Base-by-base conservation (phyloP, 37 sponge, comb jelly and placozoan species). In the Chondrilla cf. caribensis region DNA sequence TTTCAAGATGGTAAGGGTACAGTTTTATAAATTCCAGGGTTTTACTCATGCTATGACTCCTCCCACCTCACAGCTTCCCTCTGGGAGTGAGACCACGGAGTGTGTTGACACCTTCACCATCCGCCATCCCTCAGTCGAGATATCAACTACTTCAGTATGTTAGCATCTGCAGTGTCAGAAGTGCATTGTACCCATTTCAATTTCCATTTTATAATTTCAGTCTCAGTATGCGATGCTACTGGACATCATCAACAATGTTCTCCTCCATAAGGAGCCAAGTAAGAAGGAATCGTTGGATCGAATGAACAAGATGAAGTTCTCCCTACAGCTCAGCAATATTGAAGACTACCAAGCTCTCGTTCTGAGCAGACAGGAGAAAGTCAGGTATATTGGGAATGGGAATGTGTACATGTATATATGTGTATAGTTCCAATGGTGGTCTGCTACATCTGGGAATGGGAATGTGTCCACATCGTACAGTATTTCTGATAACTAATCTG, bases 241-340 rank as follows among this genome's bases (percentile, higher is more conserved):
- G 58, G 95, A 97, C 70, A 95, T 97, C 42, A 37, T 97, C 41
- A 94, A 87, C 72, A 97, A 97, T 47, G 84, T 97, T 22, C 77
- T 97, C 17, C 84, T 97, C 3, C 84, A 97, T 84, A 91, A 93
- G 35, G 93, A 97, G 44, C 86, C 95, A 2, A 82, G 81, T 58
- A 83, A 87, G 67, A 97, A 94, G 93, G 94, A 92, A 64, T 76
- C 58, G 6, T 37, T 82, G 3, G 91, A 87, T 14, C 78, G 78
- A 26, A 72, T 80, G 38, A 88, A 87, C 58, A 91, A 83, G 43
- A 79, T 93, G 86, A 57, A 81, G 72, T 95, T 95, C 58, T 35
- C 60, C 5, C 82, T 95, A 28, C 91, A 95, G 72, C 85, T 95
- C 75, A 70, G 57, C 31, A 79, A 94, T 77, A 81, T 90, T 65